phyloP scores from a whole-genome alignment of 1,140 invertebrate genomes.

The Manduca sexta region DNA sequence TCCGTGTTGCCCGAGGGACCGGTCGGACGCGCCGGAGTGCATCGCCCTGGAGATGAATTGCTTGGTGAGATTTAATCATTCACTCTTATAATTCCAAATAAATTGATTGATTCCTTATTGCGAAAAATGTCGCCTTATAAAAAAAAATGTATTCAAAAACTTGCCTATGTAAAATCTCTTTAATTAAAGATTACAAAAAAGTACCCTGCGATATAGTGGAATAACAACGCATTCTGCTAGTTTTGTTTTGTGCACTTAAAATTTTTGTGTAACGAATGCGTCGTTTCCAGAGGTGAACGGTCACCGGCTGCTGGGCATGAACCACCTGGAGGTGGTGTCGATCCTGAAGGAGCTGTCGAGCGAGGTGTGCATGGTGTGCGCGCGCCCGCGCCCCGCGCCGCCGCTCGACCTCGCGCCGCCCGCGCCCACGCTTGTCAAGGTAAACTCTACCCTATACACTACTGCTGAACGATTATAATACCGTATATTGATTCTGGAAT shows the following conservation, averaged over 20 bases:
- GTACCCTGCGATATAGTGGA: too few species aligned
- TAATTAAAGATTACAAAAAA: too few species aligned
- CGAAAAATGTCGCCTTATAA: too few species aligned
- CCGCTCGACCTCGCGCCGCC: constrained; percentile 46
- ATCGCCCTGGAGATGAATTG: constrained; percentile 92
- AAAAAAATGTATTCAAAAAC: too few species aligned
- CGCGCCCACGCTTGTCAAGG: constrained; percentile 54
- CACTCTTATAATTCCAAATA: too few species aligned
- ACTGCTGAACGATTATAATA: too few species aligned
- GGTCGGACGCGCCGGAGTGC: constrained; percentile 88
- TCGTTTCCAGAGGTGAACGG: constrained; percentile 88
- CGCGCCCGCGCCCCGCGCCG: constrained; percentile 74
- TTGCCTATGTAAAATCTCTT: too few species aligned
- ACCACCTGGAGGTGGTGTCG: constrained; percentile 96
- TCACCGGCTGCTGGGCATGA: constrained; percentile 93
- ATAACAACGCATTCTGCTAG: too few species aligned
- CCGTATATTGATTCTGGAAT: too few species aligned
- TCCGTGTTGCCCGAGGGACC: constrained; percentile 95
- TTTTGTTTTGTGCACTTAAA: too few species aligned
- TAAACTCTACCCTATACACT: constrained; percentile 20
- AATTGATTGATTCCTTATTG: too few species aligned
- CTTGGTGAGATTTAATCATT: too few species aligned
- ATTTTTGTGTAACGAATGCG: not conserved
- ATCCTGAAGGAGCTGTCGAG: constrained; percentile 96
- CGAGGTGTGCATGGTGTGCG: constrained; percentile 95